Evolutionary conservation across 2,113 vertebrate species (phyloP).

Genomic region (Merops nubicus): DNA sequence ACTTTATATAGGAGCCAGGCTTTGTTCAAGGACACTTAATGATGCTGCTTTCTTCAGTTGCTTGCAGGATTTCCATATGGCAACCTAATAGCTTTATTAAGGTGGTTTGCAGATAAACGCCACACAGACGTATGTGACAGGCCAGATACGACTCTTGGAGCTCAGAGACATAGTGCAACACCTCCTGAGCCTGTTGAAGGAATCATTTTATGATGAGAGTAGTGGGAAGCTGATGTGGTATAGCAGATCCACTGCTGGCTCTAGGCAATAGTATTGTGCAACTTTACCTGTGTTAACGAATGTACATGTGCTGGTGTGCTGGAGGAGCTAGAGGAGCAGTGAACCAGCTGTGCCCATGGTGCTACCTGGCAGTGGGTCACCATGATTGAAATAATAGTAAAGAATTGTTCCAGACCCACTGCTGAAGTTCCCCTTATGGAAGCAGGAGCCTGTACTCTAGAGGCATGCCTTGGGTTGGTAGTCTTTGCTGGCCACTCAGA

Average conservation of each 20-base stretch:
- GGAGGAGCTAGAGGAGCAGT: not conserved
- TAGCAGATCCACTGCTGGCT: not conserved
- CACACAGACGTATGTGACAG: not conserved
- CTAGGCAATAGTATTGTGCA: not conserved
- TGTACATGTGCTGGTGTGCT: not conserved
- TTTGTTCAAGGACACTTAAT: not conserved
- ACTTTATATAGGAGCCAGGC: not conserved
- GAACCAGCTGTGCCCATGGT: not conserved
- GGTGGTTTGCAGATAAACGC: not conserved
- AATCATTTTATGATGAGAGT: not conserved
- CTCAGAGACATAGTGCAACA: not conserved
- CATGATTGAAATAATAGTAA: accelerated
- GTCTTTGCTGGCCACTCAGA: not conserved
- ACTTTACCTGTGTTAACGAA: not conserved
- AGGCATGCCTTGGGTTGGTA: not conserved
- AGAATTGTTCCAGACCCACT: not conserved
- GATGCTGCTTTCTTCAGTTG: not conserved
- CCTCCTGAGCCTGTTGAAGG: not conserved
- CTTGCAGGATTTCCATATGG: not conserved
- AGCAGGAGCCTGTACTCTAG: not conserved
- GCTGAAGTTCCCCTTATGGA: not conserved
- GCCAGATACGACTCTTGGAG: not conserved
- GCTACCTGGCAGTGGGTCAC: not conserved
- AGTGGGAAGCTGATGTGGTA: not conserved
- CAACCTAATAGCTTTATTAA: not conserved